Conservation (phyloP, 2,113 vertebrate species). For the Phyllostomus discolor region DNA sequence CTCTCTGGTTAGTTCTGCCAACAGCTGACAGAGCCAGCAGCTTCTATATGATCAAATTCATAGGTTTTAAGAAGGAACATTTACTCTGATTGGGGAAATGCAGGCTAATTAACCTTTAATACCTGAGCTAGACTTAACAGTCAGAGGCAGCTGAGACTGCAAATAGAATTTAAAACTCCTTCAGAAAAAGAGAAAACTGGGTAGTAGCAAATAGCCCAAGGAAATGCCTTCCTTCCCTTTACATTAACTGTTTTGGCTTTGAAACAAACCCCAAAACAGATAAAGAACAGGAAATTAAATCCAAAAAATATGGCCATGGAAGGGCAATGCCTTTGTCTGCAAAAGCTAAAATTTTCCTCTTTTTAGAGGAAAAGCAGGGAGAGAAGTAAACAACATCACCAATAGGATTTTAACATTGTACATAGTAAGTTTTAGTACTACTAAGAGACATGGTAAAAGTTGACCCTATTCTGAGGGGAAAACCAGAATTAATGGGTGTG, state of each 20-base stretch:
- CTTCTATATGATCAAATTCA: not conserved
- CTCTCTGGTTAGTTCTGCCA: not conserved
- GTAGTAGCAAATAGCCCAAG: not conserved
- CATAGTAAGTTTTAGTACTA: not conserved
- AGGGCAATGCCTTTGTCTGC: not conserved
- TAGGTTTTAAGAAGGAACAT: not conserved
- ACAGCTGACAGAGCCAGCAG: not conserved
- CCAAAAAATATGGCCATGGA: not conserved
- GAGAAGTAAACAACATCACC: not conserved
- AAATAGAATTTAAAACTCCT: not conserved
- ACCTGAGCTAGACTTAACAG: not conserved
- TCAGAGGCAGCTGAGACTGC: not conserved
- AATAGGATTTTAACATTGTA: not conserved
- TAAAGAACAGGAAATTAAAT: not conserved
- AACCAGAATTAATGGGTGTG: not conserved
- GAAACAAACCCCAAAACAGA: conserved; percentile 23
- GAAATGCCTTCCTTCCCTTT: not conserved
- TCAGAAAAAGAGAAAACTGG: not conserved
- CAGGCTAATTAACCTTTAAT: not conserved
- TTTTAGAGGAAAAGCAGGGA: not conserved
- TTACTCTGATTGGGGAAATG: not conserved
- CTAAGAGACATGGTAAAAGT: not conserved
- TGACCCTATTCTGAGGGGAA: not conserved
- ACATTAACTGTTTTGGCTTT: not conserved
- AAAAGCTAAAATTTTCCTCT: not conserved